Base-by-base conservation (phyloP, 1,140 invertebrate species). In the Drosophila mayri region DNA sequence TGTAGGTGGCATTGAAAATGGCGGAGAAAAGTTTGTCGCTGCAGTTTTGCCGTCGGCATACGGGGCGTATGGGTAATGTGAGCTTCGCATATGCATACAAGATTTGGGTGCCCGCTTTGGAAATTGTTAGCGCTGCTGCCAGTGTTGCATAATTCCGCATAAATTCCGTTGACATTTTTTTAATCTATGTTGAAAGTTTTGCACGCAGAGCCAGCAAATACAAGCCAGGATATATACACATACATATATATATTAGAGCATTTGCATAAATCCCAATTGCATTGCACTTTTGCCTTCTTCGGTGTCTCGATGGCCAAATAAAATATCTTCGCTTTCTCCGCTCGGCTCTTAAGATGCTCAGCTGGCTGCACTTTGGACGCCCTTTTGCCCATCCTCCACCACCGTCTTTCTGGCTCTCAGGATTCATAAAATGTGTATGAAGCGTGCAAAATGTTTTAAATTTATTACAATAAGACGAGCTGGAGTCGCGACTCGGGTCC, bases 211-310 rank as follows among this genome's bases (percentile, higher is more conserved):
- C 20, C 37, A 25, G 20, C 10, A 59, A n/a, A 41, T 11, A 28
- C 11, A 46, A 14, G 40, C 16, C 40, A 18, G 40, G 3, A 43
- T 43, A 43, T 43, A 57, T 8, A 62, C 5, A 50, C 8, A 40
- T 60, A 55, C n/a, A 54, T 62, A 52, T 32, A 47, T 76, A 80
- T 87, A 83, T 88, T 80, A 68, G 68, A 80, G 49, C 77, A 88
- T 88, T 88, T 88, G 73, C 85, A 88, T 90, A 88, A 90, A 88
- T 88, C 84, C 84, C 84, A 90, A 90, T 88, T 90, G 85, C 84
- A 83, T 75, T 88, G 84, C 84, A 88, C 85, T 88, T 61, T 90
- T 84, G 67, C 68, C 77, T 66, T 62, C 76, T 55, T 25, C 65
- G 64, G 66, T 90, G 84, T 88, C 84, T 88, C 84, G 90, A 88